Base-by-base conservation (phyloP, 2,113 vertebrate genomes). In the Plecotus auritus region DNA sequence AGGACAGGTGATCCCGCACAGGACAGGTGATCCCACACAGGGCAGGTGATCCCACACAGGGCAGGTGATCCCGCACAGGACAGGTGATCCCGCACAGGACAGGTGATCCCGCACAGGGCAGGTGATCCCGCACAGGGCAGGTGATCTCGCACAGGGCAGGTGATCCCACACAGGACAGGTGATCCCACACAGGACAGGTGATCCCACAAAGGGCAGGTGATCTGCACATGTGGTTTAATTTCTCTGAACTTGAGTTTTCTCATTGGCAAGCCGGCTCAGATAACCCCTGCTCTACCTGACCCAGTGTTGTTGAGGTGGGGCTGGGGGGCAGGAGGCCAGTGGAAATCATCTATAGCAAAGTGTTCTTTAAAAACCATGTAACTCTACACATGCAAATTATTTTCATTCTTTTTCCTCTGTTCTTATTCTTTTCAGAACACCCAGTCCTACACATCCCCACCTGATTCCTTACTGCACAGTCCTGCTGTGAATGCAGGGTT, bases 261-360 rank as follows among this genome's bases (percentile, higher is more conserved):
- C 72, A 16, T 78, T 82, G 69, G 28, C 84, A 45, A 82, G 54
- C 76, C 0, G 0, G 42, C 32, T 30, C 81, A 4, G 49, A 45
- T 8, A 11, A 47, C 13, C 54, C 22, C 51, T 4, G 4, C 26
- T 74, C 5, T 7, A 9, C 4, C 35, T 59, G 72, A 18, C 5
- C 1, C 3, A 28, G 11, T 10, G 16, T 4, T 11, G 30, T 23
- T 26, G 40, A 45, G 20, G 26, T 23, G 6, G 30, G 59, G 26
- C 7, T 1, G 0, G 9, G 51, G 7, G 30, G n/a, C 7, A 14
- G 17, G 2, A 1, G 6, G 12, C 10, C 28, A 10, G 4, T 22
- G 51, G 35, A 77, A 59, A 28, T 49, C 40, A 23, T 9, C 72
- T 42, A 18, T 1, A 13, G 9, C 56, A 47, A 61, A 59, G 51